These are phyloP conservation scores for Caenorhabditis briggsae DNA, from an alignment of 1,140 invertebrate species.

Conservation along the genomic window DNA sequence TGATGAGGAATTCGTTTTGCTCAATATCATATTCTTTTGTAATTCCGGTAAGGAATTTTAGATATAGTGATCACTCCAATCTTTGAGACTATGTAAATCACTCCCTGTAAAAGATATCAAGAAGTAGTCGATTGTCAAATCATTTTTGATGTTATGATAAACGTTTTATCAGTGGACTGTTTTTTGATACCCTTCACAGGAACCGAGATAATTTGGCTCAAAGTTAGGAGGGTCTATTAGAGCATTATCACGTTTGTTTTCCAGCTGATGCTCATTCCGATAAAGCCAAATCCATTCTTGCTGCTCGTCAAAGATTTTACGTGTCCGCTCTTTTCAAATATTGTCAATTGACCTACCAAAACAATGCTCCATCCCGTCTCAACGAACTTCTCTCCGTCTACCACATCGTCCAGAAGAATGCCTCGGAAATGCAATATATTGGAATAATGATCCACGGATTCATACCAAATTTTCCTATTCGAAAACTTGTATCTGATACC, in stretches of 20 bases:
- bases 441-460: conserved; percentile 21
- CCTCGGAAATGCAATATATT: conserved; percentile 33
- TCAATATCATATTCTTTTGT: conserved; percentile 22
- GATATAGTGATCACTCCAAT: background rate
- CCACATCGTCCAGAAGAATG: background rate
- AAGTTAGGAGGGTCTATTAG: too few relatives aligned
- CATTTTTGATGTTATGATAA: too few relatives aligned
- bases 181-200: too few relatives aligned
- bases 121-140: too few relatives aligned
- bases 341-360: conserved; percentile 4
- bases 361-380: conserved; percentile 8
- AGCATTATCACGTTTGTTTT: too few relatives aligned
- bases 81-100: too few relatives aligned
- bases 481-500: background rate
- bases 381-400: background rate
- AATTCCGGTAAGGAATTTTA: background rate
- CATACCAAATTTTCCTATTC: background rate
- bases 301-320: background rate
- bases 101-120: too few relatives aligned
- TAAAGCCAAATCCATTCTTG: background rate
- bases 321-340: background rate
- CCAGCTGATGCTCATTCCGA: background rate
- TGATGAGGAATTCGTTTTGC: background rate
- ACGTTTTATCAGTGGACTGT: too few relatives aligned
- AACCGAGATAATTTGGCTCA: too few relatives aligned